Base-by-base conservation (phyloP, 2,113 vertebrate genomes). In the Psettodes erumei region DNA sequence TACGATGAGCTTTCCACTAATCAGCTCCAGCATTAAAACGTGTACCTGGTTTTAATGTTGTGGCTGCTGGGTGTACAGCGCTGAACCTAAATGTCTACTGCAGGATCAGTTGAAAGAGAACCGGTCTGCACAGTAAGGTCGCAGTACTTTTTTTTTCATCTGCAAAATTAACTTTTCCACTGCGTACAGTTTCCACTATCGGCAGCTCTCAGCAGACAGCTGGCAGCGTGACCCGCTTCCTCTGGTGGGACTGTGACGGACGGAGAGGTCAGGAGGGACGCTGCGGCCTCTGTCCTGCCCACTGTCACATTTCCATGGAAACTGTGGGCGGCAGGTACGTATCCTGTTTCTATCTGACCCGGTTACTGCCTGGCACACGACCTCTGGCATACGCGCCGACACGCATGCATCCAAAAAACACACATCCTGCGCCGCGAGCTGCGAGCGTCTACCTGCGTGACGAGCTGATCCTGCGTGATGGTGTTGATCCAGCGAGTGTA, bases 401-500 rank as follows among this genome's bases (percentile, higher is more conserved):
- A 45, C 48, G 40, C 43, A 27, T 2, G 40, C 48, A 56, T 25
- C 43, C 45, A 60, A 54, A 66, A 21, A 50, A 25, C 45, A 32
- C 3, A 35, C 47, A 56, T 47, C 48, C 30, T 25, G 59, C 0
- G 28, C 13, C 19, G 0, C 38, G 27, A 32, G 47, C 25, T 32
- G 28, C 1, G 9, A 27, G 33, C 38, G 19, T 71, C 72, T 93
- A 98, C 98, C 96, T 99, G 97, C 40, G 96, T 98, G 19, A 94
- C 75, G 16, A 99, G 96, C 56, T 99, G 97, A 0, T 95, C 93
- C 3, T 93, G 86, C 5, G 79, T 91, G 28, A 97, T 84, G 27
- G 83, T 92, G 88, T 99, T 99, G 90, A 99, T 95, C 98, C 98
- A 99, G 65, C 96, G 95, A 0, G 96, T 97, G 73, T 99, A 99